These are phyloP conservation scores for Corydoras sp. DNA, from an alignment of 2,113 vertebrate species.

Conservation along the genomic window DNA sequence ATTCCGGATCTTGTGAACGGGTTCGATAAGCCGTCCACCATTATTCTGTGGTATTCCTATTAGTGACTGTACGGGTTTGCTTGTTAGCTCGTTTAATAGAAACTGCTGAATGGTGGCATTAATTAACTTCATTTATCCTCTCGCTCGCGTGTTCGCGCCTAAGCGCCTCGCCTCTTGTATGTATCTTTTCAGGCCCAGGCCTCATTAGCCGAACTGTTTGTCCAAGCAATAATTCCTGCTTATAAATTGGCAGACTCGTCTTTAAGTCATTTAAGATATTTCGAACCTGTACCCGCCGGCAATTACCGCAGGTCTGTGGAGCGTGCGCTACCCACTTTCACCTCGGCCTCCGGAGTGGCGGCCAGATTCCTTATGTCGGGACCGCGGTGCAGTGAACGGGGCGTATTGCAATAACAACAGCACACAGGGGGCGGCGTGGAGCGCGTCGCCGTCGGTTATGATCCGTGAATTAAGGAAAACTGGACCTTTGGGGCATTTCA, in stretches of 20 bases:
- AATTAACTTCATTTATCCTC: slow-evolving; percentile 57
- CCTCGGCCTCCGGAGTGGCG: not conserved
- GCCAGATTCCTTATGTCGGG: slow-evolving; percentile 3
- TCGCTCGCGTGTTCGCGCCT: slow-evolving; percentile 44
- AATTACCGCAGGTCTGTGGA: slow-evolving; percentile 10
- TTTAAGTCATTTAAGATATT: slow-evolving; percentile 32
- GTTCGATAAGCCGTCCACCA: slow-evolving; percentile 56
- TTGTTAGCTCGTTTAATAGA: slow-evolving; percentile 50
- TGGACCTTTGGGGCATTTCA: too few relatives aligned
- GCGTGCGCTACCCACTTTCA: not conserved
- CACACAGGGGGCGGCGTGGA: too few relatives aligned
- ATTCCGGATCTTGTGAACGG: slow-evolving; percentile 60
- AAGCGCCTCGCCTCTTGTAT: slow-evolving; percentile 41
- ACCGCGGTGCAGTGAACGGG: not conserved
- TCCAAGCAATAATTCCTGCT: slow-evolving; percentile 46
- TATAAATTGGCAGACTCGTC: slow-evolving; percentile 36
- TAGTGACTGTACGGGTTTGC: slow-evolving; percentile 58
- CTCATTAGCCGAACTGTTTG: slow-evolving; percentile 65
- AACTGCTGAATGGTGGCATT: slow-evolving; percentile 49
- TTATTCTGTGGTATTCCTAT: slow-evolving; percentile 56
- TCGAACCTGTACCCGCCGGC: slow-evolving; percentile 14
- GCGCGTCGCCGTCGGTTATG: too few relatives aligned
- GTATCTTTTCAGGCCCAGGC: slow-evolving; percentile 48
- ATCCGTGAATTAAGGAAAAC: too few relatives aligned
- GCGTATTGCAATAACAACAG: too few relatives aligned